A percentile compares a stretch with the other conserved stretches of the same genome.
Evolutionary conservation across 2,888 invertebrate genomes (phyloP).

Genomic region (Drosophila melanosoma): DNA sequence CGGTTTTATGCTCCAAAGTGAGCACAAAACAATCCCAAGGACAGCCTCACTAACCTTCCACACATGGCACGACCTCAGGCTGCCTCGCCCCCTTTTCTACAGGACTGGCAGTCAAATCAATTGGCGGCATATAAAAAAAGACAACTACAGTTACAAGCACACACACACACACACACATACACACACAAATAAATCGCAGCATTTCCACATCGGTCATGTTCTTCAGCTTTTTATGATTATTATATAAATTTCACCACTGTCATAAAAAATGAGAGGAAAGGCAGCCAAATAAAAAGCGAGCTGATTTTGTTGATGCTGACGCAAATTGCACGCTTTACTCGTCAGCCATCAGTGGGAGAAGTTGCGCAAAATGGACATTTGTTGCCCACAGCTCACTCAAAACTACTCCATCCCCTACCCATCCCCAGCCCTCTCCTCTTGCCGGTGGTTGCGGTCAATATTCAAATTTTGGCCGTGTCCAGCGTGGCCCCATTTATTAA

Average conservation of each 20-base stretch:
- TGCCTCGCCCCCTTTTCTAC: not conserved
- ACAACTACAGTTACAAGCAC: conserved; percentile 19
- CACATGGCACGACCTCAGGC: not conserved
- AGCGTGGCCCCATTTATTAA: conserved; percentile 64
- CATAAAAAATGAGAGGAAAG: conserved; percentile 54
- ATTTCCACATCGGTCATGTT: conserved; percentile 73
- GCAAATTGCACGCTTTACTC: conserved; percentile 54
- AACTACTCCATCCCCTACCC: not conserved
- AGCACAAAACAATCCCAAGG: conserved; percentile 56
- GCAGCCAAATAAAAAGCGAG: conserved; percentile 65
- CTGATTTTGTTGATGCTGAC: conserved; percentile 52
- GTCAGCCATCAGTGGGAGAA: conserved; percentile 25
- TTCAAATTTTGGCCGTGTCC: conserved; percentile 59
- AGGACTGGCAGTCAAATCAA: conserved; percentile 66
- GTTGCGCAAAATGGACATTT: conserved; percentile 30
- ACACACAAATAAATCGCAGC: conserved; percentile 72
- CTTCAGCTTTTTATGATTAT: conserved; percentile 74
- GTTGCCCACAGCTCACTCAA: not conserved
- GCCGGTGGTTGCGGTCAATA: conserved; percentile 46
- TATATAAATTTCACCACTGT: conserved; percentile 66
- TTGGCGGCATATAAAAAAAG: conserved; percentile 66
- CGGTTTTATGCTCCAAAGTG: conserved; percentile 62
- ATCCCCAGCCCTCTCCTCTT: not conserved
- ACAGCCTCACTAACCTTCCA: conserved; percentile 19
- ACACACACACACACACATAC: conserved; percentile 9